Percentiles rank a stretch among this genome's conserved stretches.
Conservation (phyloP, 1,140 invertebrate genomes). For the Monochamus saltuarius region DNA sequence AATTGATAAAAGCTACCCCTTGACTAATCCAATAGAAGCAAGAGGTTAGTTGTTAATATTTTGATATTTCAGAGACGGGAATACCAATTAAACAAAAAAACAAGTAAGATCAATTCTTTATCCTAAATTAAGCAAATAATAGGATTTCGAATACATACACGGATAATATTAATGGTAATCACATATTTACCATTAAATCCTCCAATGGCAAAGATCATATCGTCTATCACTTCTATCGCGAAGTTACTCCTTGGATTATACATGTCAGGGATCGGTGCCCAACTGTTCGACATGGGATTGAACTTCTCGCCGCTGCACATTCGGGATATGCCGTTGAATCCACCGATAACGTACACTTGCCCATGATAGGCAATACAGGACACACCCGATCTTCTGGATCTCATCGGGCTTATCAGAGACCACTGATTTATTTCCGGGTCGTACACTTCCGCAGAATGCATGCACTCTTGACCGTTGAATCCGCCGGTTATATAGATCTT, state of each 20-base stretch:
- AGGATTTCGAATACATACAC: too few relatives aligned
- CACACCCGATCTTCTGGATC: conserved; percentile 74
- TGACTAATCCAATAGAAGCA: too few relatives aligned
- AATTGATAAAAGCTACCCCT: too few relatives aligned
- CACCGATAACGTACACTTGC: conserved; percentile 74
- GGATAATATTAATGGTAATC: conserved; percentile 43
- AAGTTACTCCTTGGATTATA: conserved; percentile 83
- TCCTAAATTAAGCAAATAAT: too few relatives aligned
- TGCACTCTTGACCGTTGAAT: conserved; percentile 86
- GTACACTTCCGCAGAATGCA: conserved; percentile 84
- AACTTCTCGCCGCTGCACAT: conserved; percentile 71
- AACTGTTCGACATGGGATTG: conserved; percentile 69
- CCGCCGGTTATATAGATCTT: conserved; percentile 84
- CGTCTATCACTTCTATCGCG: conserved; percentile 75
- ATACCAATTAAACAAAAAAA: too few relatives aligned
- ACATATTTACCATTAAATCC: conserved; percentile 72
- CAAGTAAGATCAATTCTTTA: too few relatives aligned
- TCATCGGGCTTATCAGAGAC: conserved; percentile 80
- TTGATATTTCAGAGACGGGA: too few relatives aligned
- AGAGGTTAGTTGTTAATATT: too few relatives aligned
- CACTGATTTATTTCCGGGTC: conserved; percentile 82
- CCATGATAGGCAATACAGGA: conserved; percentile 70
- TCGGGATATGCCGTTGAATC: conserved; percentile 73
- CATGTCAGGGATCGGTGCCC: conserved; percentile 72
- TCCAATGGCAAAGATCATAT: conserved; percentile 79